Evolutionary conservation across 2,113 vertebrate species (phyloP).

Genomic region (Colaptes auratus): DNA sequence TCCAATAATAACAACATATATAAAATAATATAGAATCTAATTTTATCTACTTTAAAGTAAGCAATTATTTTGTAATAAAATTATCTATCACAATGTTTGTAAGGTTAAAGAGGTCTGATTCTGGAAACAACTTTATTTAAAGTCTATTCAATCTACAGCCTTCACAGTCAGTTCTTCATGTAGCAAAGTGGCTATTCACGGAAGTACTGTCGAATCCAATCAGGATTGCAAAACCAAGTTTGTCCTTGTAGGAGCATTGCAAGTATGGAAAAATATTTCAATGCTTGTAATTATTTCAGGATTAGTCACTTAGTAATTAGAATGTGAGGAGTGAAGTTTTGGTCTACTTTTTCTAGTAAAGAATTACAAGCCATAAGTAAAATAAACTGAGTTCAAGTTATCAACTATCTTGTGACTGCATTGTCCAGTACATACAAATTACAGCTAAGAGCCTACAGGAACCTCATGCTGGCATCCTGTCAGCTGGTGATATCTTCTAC

Average conservation of each 20-base stretch:
- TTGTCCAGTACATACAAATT: not conserved
- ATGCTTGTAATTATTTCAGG: slow-evolving; percentile 20
- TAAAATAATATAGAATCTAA: not conserved
- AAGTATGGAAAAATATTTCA: slow-evolving; percentile 28
- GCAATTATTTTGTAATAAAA: not conserved
- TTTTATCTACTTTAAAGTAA: not conserved
- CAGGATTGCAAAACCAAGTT: slow-evolving; percentile 22
- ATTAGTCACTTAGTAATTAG: slow-evolving; percentile 18
- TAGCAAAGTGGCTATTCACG: not conserved
- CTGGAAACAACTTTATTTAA: not conserved
- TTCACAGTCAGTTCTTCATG: too few relatives aligned
- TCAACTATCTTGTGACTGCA: not conserved
- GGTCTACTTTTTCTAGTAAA: not conserved
- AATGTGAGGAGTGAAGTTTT: not conserved
- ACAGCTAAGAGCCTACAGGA: not conserved
- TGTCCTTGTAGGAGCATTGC: not conserved
- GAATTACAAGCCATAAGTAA: not conserved
- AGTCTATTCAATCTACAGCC: not conserved
- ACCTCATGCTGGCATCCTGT: not conserved
- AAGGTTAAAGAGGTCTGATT: not conserved
- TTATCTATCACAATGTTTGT: not conserved
- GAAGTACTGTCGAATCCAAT: not conserved
- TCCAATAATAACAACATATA: not conserved
- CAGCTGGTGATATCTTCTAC: not conserved
- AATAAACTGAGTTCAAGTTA: not conserved